These are phyloP conservation scores for Nannoperca australis DNA, from an alignment of 2,797 vertebrate species.

Conservation along the genomic window DNA sequence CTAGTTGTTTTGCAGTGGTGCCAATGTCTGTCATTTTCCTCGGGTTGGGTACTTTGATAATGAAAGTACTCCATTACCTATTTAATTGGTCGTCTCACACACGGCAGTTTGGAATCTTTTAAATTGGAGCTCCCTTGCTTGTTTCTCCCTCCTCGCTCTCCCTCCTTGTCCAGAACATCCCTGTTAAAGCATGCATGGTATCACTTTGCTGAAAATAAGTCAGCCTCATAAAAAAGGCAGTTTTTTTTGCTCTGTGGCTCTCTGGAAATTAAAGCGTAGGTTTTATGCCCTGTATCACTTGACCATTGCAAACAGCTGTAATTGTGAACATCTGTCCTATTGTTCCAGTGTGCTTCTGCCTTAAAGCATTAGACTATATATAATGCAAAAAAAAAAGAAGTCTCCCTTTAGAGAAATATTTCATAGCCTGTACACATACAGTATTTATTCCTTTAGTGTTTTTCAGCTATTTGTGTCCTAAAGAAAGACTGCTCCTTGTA, in stretches of 20 bases:
- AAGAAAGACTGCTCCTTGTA: no score
- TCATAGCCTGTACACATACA: no score
- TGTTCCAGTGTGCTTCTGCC: neutral
- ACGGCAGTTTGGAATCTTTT: constrained; percentile 7
- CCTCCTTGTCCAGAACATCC: constrained; percentile 21
- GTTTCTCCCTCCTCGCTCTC: neutral
- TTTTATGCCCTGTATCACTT: constrained; percentile 14
- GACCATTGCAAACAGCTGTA: constrained; percentile 17
- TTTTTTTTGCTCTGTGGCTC: constrained; percentile 8
- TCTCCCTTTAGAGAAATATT: no score
- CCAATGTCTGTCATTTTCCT: neutral
- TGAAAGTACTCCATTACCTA: constrained; percentile 2
- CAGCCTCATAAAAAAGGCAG: neutral
- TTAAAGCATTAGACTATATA: constrained; percentile 8
- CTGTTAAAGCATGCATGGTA: constrained; percentile 41
- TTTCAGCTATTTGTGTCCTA: no score
- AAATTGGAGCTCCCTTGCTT: constrained; percentile 16
- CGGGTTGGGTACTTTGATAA: neutral
- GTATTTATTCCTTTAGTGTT: no score
- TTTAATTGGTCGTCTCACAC: constrained; percentile 25
- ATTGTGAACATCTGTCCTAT: constrained; percentile 28
- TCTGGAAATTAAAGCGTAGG: neutral
- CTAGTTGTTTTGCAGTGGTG: neutral
- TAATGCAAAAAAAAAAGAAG: neutral
- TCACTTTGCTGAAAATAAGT: constrained; percentile 36